phyloP scores from a whole-genome alignment of 2,797 vertebrate genomes.

The Pangasius macronema region DNA sequence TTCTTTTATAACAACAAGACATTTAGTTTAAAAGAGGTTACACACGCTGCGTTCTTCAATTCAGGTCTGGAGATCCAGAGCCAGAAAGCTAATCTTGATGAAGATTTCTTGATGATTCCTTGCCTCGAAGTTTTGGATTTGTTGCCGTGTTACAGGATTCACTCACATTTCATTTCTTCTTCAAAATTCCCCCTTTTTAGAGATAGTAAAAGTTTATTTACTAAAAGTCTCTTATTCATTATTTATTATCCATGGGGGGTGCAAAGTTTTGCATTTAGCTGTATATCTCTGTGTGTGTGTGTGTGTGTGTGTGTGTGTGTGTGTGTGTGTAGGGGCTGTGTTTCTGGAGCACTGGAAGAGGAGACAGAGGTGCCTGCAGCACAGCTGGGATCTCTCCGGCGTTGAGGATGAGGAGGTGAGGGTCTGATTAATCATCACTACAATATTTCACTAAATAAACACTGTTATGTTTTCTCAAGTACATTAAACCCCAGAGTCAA shows the following conservation, averaged over 20 bases:
- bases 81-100: neutral
- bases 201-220: neutral
- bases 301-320: conserved; percentile 27
- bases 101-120: neutral
- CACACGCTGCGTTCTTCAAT: neutral
- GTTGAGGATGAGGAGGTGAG: conserved; percentile 94
- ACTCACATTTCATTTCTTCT: neutral
- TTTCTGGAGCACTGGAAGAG: conserved; percentile 98
- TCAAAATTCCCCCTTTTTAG: neutral
- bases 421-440: conserved; percentile 22
- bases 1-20: neutral
- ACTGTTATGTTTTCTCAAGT: neutral
- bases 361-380: conserved; percentile 90
- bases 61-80: neutral
- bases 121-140: neutral
- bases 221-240: too few species aligned
- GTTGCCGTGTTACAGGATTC: neutral
- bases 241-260: too few species aligned
- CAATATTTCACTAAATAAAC: neutral
- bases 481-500: neutral
- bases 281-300: neutral
- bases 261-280: neutral
- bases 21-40: neutral
- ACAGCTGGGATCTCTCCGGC: conserved; percentile 93
- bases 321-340: conserved; percentile 82